Evolutionary conservation across 1,140 invertebrate species (phyloP), one percentile per base, ranked within the genome.

Genomic region (Prorops nasuta): DNA sequence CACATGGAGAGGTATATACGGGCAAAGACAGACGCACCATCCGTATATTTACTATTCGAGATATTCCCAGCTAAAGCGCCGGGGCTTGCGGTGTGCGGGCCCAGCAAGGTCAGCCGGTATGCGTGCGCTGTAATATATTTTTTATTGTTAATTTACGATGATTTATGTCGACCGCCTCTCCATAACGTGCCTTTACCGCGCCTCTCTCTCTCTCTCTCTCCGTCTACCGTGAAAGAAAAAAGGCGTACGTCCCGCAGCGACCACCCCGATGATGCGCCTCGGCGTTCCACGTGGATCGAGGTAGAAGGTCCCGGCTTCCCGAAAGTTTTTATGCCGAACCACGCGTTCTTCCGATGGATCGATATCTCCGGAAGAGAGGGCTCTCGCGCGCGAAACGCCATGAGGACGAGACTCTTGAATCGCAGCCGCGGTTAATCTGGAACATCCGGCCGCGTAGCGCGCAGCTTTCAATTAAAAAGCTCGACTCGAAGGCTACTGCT

Each of bases 101-200:
- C 19, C 17, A 18, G 21, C 31, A 28, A 43, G 42, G 32, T 44
- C 32, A 59, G 37, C 55, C 52, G 37, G 35, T 45, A 40, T 53
- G 21, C 45, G 41, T 24, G 41, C 16, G n/a, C 44, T 36, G 48
- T 56, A 60, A 52, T 60, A 60, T 52, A 60, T 60, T 60, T 60
- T 60, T 60, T 60, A 60, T 60, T 60, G 56, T 60, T 60, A 60
- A 60, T 60, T 48, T 51, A 60, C 48, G 52, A 49, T 60, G 58
- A 60, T 60, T 60, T 60, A 60, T 59, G 53, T 56, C 38, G 52
- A 42, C 47, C 56, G 38, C 49, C 20, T 48, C 47, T 34, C 31
- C 39, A 42, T 58, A 58, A 60, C 44, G 44, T 20, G 40, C 15
- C 18, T 54, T 54, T 48, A 51, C 41, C 34, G 40, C 56, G 28